Evolutionary conservation across 2,888 invertebrate species (phyloP), one percentile per base, ranked within the genome.

Genomic region (Coecobrya sp.): DNA sequence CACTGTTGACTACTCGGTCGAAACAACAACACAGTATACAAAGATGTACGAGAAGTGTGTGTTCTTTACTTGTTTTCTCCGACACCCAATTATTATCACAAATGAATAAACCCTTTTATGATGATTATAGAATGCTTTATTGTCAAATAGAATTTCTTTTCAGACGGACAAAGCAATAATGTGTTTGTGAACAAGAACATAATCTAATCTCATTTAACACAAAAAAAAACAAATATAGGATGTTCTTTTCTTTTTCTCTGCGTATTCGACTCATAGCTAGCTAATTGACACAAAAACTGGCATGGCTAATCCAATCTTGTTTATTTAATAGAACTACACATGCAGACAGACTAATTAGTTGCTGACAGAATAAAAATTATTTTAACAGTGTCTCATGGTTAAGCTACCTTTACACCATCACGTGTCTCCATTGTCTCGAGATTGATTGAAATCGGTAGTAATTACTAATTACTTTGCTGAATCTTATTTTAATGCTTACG

Each of bases 251-350:
- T 49, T 76, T 4, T 25, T 45, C 49, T 11, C 49, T 49, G 49
- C 42, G 16, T 76, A 7, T 22, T 59, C 27, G 65, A 65, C 27
- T 65, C 65, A 65, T 27, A 1, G 5, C 36, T 4, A 4, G 36
- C 65, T 65, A 65, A 65, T 65, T 65, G 27, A 27, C 65, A 27
- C 27, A 65, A 59, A 73, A 11, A 30, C 42, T 73, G 73, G 36
- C 73, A 73, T 73, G 73, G 36, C 76, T 76, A 76, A 76, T 76
- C 76, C 19, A 22, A 49, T 76, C 45, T 22, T 42, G 45, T 73
- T 76, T 76, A 45, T 27, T 65, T 65, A 65, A 45, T n/a, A 25
- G 70, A 8, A 73, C 19, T 13, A 65, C 27, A 65, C 65, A 27
- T 65, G 42, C 49, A 22, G 42, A 45, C 76, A 45, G 76, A 76